Conservation (phyloP, 2,888 invertebrate genomes). For the Drosophila rellima region DNA sequence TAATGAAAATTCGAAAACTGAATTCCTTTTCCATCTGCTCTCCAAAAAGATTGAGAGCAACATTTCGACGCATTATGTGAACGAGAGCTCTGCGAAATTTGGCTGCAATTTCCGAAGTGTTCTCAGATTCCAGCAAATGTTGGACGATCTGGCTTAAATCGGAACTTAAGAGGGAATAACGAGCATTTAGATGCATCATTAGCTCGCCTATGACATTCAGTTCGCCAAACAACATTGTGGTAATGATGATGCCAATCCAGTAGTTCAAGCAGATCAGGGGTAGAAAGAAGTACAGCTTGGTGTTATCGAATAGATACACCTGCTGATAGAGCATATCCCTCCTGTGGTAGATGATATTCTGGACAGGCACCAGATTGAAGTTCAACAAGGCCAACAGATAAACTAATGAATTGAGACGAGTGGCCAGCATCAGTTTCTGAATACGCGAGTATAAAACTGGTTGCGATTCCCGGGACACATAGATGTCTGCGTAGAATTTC, state of each 20-base stretch:
- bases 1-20: conserved; percentile 78
- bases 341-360: conserved; percentile 58
- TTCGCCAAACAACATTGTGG: conserved; percentile 72
- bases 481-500: conserved; percentile 74
- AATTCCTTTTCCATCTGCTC: conserved; percentile 68
- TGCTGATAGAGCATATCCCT: conserved; percentile 75
- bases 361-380: conserved; percentile 60
- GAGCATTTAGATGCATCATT: conserved; percentile 80
- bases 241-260: conserved; percentile 70
- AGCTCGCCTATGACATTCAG: conserved; percentile 77
- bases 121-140: conserved; percentile 10
- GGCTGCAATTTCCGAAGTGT: conserved; percentile 35
- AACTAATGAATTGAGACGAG: conserved; percentile 62
- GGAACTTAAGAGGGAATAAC: conserved; percentile 66
- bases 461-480: conserved; percentile 56
- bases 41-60: conserved; percentile 74
- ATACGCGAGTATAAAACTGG: conserved; percentile 55
- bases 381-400: conserved; percentile 69
- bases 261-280: conserved; percentile 61
- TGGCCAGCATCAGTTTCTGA: conserved; percentile 63
- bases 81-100: conserved; percentile 61
- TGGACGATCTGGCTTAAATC: conserved; percentile 54
- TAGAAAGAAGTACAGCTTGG: conserved; percentile 52
- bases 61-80: conserved; percentile 63
- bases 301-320: conserved; percentile 71